A percentile compares a stretch with the other conserved stretches of the same genome.
Conservation (phyloP, 2,113 vertebrate species). For the Geococcyx californianus region DNA sequence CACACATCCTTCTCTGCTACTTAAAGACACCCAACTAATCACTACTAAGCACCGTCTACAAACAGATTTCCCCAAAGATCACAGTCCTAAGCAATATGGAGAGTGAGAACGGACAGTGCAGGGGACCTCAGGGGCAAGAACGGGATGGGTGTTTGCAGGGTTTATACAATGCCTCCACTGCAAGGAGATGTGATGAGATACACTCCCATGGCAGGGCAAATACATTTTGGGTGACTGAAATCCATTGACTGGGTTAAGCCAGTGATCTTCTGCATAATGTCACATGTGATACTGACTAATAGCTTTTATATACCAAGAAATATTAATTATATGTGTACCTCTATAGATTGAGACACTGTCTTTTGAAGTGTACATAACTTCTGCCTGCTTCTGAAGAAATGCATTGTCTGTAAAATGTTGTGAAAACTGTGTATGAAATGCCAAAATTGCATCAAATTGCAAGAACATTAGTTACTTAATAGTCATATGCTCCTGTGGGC, state of each 20-base stretch:
- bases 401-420: background rate
- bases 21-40: background rate
- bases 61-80: background rate
- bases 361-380: background rate
- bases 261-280: background rate
- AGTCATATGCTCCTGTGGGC: background rate
- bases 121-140: background rate
- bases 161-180: background rate
- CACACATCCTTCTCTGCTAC: background rate
- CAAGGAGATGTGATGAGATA: background rate
- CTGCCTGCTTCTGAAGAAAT: background rate
- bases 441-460: background rate
- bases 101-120: background rate
- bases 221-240: background rate
- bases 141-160: background rate
- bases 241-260: background rate
- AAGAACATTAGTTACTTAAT: constrained; percentile 29
- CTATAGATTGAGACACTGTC: background rate
- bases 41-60: background rate
- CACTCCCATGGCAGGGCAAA: background rate
- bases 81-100: background rate
- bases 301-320: background rate
- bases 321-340: background rate
- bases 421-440: background rate
- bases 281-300: background rate